These are phyloP conservation scores for Hyppa rectilinea DNA, from an alignment of 2,888 invertebrate genomes.

Conservation along the genomic window DNA sequence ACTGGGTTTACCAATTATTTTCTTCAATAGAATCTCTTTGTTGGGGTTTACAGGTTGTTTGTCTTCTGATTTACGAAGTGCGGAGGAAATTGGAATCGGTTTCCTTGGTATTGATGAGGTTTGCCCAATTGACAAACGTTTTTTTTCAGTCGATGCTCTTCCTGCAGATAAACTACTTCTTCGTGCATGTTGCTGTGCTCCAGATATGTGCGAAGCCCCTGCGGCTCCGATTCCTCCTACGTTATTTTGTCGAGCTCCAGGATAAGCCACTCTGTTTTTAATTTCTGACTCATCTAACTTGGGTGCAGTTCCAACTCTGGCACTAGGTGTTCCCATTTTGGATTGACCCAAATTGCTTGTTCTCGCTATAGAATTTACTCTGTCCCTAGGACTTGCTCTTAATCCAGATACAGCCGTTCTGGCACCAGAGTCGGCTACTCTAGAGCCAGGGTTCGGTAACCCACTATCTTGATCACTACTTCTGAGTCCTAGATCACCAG, in stretches of 20 bases:
- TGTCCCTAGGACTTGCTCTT: conserved; percentile 14
- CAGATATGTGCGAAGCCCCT: conserved; percentile 17
- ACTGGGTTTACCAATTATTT: neutral
- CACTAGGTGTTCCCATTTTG: neutral
- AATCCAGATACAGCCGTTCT: neutral
- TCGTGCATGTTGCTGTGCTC: conserved; percentile 30
- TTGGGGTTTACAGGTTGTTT: conserved; percentile 29
- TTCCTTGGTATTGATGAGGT: conserved; percentile 25
- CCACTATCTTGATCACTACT: neutral
- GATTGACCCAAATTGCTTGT: conserved; percentile 7
- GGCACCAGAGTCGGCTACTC: neutral
- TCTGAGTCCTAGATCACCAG: conserved; percentile 15
- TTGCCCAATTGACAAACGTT: conserved; percentile 28
- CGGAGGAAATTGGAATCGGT: neutral
- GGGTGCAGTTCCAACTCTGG: conserved; percentile 17
- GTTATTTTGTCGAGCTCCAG: neutral
- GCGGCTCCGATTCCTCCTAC: conserved; percentile 5
- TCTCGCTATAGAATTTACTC: neutral
- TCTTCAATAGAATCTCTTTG: neutral
- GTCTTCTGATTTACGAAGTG: conserved; percentile 27
- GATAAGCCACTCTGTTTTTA: conserved; percentile 4
- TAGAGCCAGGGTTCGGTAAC: neutral
- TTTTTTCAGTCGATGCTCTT: conserved; percentile 37
- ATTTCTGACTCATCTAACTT: neutral
- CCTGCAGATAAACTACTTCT: conserved; percentile 12